Conservation (phyloP, 2,113 vertebrate genomes). For the Conger conger region DNA sequence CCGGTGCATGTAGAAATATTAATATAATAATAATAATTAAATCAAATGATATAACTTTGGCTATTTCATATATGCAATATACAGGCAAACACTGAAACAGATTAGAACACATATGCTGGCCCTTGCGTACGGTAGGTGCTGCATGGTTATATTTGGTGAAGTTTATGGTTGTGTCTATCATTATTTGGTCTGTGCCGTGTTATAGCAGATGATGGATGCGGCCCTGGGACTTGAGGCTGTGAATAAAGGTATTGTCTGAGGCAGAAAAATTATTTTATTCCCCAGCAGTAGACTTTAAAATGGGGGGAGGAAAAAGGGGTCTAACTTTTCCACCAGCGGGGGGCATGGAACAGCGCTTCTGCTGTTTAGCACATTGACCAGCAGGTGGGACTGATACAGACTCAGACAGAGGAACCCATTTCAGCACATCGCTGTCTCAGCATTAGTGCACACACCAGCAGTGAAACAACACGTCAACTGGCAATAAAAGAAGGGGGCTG, state of each 20-base stretch:
- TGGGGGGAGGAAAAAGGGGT: background rate
- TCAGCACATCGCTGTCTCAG: background rate
- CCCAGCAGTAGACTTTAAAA: conserved; percentile 56
- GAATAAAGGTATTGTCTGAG: conserved; percentile 50
- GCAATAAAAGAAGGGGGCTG: background rate
- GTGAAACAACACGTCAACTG: background rate
- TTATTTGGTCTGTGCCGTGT: conserved; percentile 45
- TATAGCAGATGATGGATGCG: conserved; percentile 53
- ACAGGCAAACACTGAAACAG: conserved; percentile 1
- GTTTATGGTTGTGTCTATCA: conserved; percentile 61
- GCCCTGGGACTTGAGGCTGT: conserved; percentile 49
- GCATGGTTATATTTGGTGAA: conserved; percentile 52
- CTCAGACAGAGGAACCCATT: conserved; percentile 6
- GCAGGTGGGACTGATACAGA: background rate
- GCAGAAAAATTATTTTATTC: conserved; percentile 50
- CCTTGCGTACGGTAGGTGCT: conserved; percentile 30
- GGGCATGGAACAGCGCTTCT: background rate
- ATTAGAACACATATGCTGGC: conserved; percentile 40
- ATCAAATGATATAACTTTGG: too few relatives aligned
- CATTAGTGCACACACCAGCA: background rate
- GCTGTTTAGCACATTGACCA: background rate
- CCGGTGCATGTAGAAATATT: too few relatives aligned
- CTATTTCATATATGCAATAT: conserved; percentile 26
- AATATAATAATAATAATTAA: too few relatives aligned
- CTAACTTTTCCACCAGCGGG: conserved; percentile 1